Evolutionary conservation across 2,797 vertebrate genomes (phyloP), one percentile per base, ranked within the genome.

Genomic region (Smutsia gigantea): DNA sequence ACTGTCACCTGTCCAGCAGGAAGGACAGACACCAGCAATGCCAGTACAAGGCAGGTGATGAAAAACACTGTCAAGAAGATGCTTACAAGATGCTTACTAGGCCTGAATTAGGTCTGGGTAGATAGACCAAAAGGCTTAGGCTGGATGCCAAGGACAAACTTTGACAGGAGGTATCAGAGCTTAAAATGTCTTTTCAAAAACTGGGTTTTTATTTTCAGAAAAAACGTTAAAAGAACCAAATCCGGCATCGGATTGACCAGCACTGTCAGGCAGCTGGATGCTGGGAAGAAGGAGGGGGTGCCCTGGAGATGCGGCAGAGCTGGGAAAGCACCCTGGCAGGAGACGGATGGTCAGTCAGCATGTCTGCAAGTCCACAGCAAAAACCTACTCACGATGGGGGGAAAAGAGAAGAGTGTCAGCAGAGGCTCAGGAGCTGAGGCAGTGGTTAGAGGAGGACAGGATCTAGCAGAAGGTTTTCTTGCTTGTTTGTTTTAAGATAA

Each of bases 171-270:
- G 64, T 72, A 34, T 49, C 18, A 86, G 37, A 83, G 25, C 69
- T 61, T 71, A 89, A 34, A 68, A 64, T 83, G 17, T 53, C 21
- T 72, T 95, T 89, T 72, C 68, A 93, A 92, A 92, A 66, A 66
- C 9, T 77, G 42, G 11, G 25, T 93, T 94, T 94, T 81, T 29
- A 34, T 61, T 93, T 61, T 18, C 31, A 93, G 31, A 51, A 39
- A 84, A 87, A 84, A 87, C 31, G 27, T 57, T 0, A 68, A 79
- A 83, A 95, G 51, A 31, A 63, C 34, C 53, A 53, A 39, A 42
- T 57, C 13, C 39, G 74, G 21, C 27, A 87, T 27, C 10, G 1
- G 21, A 69, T 34, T 23, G 2, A 79, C 19, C 31, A 59, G 71
- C 1, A 0, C 49, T 34, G 0, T 59, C 59, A 90, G 25, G 29